Evolutionary conservation across 2,888 invertebrate genomes (phyloP).

Genomic region (Drosophila hamatofila): DNA sequence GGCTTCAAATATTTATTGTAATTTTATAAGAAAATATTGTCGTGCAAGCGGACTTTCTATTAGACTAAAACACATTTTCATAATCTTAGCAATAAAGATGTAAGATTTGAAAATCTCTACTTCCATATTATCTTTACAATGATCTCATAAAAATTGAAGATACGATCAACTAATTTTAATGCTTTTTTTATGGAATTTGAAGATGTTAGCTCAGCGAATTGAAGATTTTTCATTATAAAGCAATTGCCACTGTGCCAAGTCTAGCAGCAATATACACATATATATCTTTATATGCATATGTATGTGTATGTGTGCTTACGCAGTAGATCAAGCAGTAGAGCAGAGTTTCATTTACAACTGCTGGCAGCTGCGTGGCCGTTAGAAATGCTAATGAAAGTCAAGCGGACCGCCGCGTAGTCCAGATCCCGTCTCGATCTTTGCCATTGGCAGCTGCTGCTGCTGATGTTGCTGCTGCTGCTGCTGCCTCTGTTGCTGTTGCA

Average conservation of each 20-base stretch:
- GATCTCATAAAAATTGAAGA: background rate
- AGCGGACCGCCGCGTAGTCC: conserved; percentile 46
- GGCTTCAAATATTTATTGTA: no score
- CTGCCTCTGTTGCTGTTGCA: conserved; percentile 50
- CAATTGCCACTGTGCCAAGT: conserved; percentile 44
- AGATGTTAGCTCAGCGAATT: background rate
- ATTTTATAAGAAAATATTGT: no score
- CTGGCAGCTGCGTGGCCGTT: conserved; percentile 79
- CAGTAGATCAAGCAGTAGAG: conserved; percentile 49
- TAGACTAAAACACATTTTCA: no score
- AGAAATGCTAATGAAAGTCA: conserved; percentile 82
- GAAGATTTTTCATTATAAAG: conserved; percentile 1
- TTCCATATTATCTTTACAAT: background rate
- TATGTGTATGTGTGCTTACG: conserved; percentile 14
- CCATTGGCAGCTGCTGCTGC: conserved; percentile 51
- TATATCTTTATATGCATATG: background rate
- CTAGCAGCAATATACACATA: conserved; percentile 14
- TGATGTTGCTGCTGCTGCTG: conserved; percentile 13
- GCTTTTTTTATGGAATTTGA: background rate
- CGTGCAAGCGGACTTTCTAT: no score
- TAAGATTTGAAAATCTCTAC: no score
- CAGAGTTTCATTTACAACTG: conserved; percentile 47
- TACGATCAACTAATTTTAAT: background rate
- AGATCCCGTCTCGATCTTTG: conserved; percentile 44
- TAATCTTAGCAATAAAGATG: no score